Percentiles rank a stretch among this genome's conserved stretches.
Conservation (phyloP, 2,888 invertebrate genomes). For the Clivina fossor region DNA sequence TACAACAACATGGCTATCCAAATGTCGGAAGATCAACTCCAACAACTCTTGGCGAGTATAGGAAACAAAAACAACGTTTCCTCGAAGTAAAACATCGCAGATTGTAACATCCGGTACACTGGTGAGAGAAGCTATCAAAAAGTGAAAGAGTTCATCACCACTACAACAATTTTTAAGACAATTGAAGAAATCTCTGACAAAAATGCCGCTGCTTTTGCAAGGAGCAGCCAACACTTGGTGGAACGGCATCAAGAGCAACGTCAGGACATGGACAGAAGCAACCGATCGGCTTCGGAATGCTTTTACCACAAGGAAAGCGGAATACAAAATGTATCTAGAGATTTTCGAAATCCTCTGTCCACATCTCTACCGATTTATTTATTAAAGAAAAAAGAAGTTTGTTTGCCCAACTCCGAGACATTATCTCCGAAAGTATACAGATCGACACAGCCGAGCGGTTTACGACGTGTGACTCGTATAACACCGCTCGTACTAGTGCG, state of each 20-base stretch:
- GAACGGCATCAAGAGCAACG: conserved; percentile 28
- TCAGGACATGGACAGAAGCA: conserved; percentile 32
- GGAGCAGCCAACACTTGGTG: conserved; percentile 33
- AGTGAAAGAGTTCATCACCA: conserved; percentile 36
- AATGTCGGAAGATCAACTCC: no score
- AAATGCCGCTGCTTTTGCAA: conserved; percentile 30
- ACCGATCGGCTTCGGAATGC: conserved; percentile 25
- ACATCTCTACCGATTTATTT: no score
- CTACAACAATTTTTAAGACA: no score
- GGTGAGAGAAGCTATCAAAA: neutral
- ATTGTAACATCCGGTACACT: neutral
- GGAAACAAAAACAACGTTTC: no score
- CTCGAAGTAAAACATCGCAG: no score
- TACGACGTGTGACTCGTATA: no score
- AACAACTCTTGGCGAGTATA: no score
- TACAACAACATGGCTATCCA: no score
- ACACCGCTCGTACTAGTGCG: no score
- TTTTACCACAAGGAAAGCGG: conserved; percentile 35
- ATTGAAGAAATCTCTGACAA: conserved; percentile 35
- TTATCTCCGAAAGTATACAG: neutral
- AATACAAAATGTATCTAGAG: conserved; percentile 36
- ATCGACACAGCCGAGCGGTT: no score
- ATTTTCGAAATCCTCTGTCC: conserved; percentile 23
- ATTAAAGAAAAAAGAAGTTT: no score
- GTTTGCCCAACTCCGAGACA: no score